Base-by-base conservation (phyloP, 2,797 vertebrate genomes). In the Chlorospingus flavigularis region DNA sequence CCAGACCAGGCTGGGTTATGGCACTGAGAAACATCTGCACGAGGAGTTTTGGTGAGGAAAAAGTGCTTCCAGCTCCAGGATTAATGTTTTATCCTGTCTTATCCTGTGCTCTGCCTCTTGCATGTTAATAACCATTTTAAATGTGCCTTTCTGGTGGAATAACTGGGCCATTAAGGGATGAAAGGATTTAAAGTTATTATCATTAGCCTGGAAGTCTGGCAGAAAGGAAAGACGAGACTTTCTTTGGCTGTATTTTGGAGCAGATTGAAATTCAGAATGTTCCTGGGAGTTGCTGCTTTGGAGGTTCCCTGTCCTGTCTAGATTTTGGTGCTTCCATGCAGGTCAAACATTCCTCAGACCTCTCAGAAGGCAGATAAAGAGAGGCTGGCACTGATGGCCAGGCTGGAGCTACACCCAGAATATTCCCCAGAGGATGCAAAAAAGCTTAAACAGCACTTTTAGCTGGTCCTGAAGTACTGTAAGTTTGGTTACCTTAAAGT, bases 391-490 rank as follows among this genome's bases (percentile, higher is more conserved):
- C 7, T 21, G 12, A 15, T 11, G 26, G 17, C 10, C 40, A 42
- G 40, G 26, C 24, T 91, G 63, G 24, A 31, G 73, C 4, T 6
- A 2, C 15, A 17, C 2, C 5, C 37, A 37, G 31, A 71, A 40
- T 6, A 4, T 39, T 62, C 57, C 28, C 23, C 48, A 71, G 35
- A 37, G 17, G 3, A 8, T 9, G 30, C 4, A 17, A 19, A 39
- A 35, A 60, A 24, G 2, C 11, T 65, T 7, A 26, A 43, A 25
- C 2, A 37, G 3, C 6, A 3, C 6, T 53, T 42, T 23, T 26
- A 19, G 4, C 2, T 37, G 33, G 26, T 39, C 2, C 1, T 42
- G 23, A 65, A 58, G 3, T 7, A 15, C 14, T 17, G 9, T 6
- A 7, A n/a, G 10, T 31, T 47, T 63, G 26, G 31, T n/a, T 28